phyloP scores from a whole-genome alignment of 2,888 invertebrate genomes.

The Troides aeacus region DNA sequence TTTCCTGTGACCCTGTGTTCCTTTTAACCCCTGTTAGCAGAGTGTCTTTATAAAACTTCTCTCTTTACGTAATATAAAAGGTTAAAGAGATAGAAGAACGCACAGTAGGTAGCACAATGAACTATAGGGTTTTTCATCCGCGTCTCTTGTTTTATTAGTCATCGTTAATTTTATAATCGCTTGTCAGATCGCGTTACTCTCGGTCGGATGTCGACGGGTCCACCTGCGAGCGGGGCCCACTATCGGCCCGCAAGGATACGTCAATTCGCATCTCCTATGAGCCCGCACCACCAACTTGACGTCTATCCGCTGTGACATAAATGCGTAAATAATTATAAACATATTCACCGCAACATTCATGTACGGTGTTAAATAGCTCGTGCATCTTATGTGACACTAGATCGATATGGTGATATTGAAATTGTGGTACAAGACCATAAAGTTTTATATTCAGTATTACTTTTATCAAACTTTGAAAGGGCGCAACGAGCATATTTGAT shows the following conservation, averaged over 20 bases:
- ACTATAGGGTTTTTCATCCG: not conserved
- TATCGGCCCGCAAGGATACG: constrained; percentile 24
- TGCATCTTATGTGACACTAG: not conserved
- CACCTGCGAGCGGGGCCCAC: constrained; percentile 20
- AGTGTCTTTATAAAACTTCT: no score
- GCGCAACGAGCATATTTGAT: no score
- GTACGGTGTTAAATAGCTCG: constrained; percentile 10
- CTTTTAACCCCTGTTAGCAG: no score
- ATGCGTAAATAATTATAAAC: constrained; percentile 30
- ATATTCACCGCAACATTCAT: constrained; percentile 26
- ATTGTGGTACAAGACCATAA: no score
- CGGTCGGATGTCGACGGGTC: constrained; percentile 3
- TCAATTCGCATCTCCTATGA: constrained; percentile 23
- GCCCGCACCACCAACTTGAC: constrained; percentile 3
- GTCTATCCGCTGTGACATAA: constrained; percentile 24
- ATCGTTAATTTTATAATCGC: constrained; percentile 12
- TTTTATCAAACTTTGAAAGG: no score
- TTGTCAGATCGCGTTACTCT: constrained; percentile 23
- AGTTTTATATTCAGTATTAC: no score
- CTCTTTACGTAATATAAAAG: no score
- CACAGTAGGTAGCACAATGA: not conserved
- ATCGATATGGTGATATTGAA: no score
- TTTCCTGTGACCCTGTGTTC: no score
- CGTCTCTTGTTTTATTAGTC: constrained; percentile 1
- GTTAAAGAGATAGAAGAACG: no score